phyloP scores from a whole-genome alignment of 2,113 vertebrate genomes.

The Halcyon malimbica region DNA sequence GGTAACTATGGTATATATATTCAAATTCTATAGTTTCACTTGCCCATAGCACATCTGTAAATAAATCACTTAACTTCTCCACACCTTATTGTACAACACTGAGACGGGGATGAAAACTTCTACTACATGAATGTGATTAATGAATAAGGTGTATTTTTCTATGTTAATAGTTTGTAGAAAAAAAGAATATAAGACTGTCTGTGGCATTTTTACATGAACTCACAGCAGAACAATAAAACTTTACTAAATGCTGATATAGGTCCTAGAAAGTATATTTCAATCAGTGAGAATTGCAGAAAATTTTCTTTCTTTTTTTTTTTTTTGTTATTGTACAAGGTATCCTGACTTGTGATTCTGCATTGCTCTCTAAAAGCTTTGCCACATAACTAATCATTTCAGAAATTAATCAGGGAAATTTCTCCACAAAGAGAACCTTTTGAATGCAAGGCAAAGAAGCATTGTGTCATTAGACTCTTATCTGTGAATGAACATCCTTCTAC shows the following conservation, averaged over 20 bases:
- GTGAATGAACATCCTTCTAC: not conserved
- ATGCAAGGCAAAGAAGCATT: not conserved
- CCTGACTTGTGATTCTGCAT: not conserved
- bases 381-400: not conserved
- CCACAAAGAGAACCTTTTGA: not conserved
- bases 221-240: not conserved
- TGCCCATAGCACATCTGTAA: not conserved
- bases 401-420: not conserved
- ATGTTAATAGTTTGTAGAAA: not conserved
- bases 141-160: not conserved
- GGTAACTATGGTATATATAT: not conserved
- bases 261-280: not conserved
- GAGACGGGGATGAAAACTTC: not conserved
- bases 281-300: not conserved
- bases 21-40: not conserved
- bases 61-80: not conserved
- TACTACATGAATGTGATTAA: not conserved
- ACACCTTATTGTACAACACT: not conserved
- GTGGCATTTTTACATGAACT: not conserved
- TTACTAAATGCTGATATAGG: not conserved
- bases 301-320: not conserved
- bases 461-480: not conserved
- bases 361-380: not conserved
- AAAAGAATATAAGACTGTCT: not conserved
- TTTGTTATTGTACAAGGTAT: not conserved